Evolutionary conservation across 2,797 vertebrate genomes (phyloP), one percentile per base, ranked within the genome.

Genomic region (Vespertilio murinus): DNA sequence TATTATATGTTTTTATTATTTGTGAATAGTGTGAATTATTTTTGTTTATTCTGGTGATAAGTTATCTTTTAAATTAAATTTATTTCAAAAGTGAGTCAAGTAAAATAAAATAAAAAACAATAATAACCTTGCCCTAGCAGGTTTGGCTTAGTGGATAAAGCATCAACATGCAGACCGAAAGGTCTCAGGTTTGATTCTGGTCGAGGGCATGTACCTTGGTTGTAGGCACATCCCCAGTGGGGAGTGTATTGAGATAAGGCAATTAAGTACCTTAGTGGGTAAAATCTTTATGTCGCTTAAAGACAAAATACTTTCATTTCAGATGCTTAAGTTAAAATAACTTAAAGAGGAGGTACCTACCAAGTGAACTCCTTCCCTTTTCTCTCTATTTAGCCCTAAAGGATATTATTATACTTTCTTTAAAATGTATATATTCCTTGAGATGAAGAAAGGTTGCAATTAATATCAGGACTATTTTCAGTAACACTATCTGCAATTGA

Each of bases 401-500:
- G 30, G 8, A 65, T 49, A 59, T 49, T 70, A 54, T 90, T 47
- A 67, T 25, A 67, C 0, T 16, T 40, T 88, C 79, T 38, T 67
- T 8, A 35, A 45, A 28, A 49, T 92, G 7, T 49, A 30, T 93
- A 25, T 47, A 65, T 65, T 81, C 64, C 88, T 96, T 88, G 77
- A 94, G 23, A 69, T 67, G 22, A 14, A 95, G 16, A 95, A 45
- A 65, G 33, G 25, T 73, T 95, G 47, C 81, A 87, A 54, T 96
- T 95, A 97, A 90, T 95, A 91, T 73, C 25, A 89, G 35, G 74
- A 82, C 88, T 94, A 93, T 96, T 96, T 95, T 94, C 88, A 92
- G 92, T 56, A 90, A 77, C 35, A 69, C n/a, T 95, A 20, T 94
- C 94, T 96, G 47, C 28, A 40, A 33, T 56, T 95, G 94, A 94